These are phyloP conservation scores for Notolabrus celidotus DNA, from an alignment of 2,797 vertebrate species.

Conservation along the genomic window DNA sequence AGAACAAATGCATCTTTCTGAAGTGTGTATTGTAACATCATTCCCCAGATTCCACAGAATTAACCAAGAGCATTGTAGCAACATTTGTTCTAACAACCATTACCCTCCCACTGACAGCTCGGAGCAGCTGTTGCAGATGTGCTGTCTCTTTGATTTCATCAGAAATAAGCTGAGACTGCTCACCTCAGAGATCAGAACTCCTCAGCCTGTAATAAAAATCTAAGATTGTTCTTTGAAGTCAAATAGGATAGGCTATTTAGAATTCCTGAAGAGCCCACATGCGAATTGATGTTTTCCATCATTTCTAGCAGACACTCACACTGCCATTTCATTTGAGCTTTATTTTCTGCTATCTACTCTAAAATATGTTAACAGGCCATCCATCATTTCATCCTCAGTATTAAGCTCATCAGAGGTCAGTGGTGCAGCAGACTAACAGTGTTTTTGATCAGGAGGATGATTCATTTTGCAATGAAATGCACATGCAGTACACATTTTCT, in stretches of 20 bases:
- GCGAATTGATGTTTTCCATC: slow-evolving; percentile 18
- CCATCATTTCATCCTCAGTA: slow-evolving; percentile 32
- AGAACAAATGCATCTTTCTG: slow-evolving; percentile 55
- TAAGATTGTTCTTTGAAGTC: neutral
- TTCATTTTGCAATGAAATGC: slow-evolving; percentile 17
- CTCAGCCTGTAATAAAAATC: slow-evolving; percentile 1
- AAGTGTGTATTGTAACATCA: slow-evolving; percentile 37
- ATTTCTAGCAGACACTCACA: slow-evolving; percentile 28
- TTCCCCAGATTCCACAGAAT: slow-evolving; percentile 47
- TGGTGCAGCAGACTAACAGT: slow-evolving; percentile 14
- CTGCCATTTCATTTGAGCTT: slow-evolving; percentile 20
- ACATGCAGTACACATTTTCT: slow-evolving; percentile 12
- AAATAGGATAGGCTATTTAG: slow-evolving; percentile 16
- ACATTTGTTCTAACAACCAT: slow-evolving; percentile 59
- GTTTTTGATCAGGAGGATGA: slow-evolving; percentile 16
- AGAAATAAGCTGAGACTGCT: slow-evolving; percentile 13
- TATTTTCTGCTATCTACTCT: slow-evolving; percentile 8
- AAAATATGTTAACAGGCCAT: slow-evolving; percentile 37
- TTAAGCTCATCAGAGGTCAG: slow-evolving; percentile 40
- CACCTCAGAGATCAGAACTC: slow-evolving; percentile 15
- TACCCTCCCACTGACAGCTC: slow-evolving; percentile 58
- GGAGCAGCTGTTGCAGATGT: slow-evolving; percentile 49
- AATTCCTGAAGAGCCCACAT: slow-evolving; percentile 1
- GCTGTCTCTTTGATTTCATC: slow-evolving; percentile 40
- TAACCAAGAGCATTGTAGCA: slow-evolving; percentile 48